Percentiles rank a stretch among this genome's conserved stretches.
phyloP scores from a whole-genome alignment of 1,140 invertebrate species.

The Teleopsis dalmanni region DNA sequence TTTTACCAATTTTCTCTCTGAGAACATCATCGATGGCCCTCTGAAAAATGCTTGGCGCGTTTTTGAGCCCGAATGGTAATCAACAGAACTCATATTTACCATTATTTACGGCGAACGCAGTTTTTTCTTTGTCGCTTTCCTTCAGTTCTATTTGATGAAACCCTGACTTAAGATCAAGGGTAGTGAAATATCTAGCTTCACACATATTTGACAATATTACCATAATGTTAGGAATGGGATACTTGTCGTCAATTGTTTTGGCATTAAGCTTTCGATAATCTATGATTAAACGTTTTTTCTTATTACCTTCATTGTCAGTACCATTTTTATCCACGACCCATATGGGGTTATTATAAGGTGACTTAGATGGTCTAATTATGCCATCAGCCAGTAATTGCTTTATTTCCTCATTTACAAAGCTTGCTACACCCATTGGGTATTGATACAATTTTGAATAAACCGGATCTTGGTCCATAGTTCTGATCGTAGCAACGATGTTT shows the following conservation, averaged over 20 bases:
- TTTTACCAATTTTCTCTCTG: too few species aligned
- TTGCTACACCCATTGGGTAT: constrained; percentile 14
- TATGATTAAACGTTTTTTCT: constrained; percentile 31
- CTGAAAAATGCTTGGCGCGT: constrained; percentile 9
- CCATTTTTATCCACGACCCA: constrained; percentile 17
- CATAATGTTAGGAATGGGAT: constrained; percentile 48
- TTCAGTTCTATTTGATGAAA: constrained; percentile 47
- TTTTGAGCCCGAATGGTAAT: too few species aligned
- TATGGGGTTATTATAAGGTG: constrained; percentile 20
- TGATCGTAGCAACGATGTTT: constrained; percentile 12
- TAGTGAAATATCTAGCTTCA: constrained; percentile 13
- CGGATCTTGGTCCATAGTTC: constrained; percentile 14
- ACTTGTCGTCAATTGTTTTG: constrained; percentile 34
- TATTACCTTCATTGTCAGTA: constrained; percentile 15
- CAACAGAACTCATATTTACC: constrained; percentile 20
- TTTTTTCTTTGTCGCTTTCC: constrained; percentile 35
- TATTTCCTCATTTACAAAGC: constrained; percentile 18
- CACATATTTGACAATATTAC: constrained; percentile 15
- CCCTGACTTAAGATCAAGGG: constrained; percentile 42
- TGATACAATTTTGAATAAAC: constrained; percentile 19
- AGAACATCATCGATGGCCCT: constrained; percentile 10
- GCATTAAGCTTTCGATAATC: constrained; percentile 39
- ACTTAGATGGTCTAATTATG: constrained; percentile 14
- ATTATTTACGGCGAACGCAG: constrained; percentile 37
- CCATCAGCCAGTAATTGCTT: constrained; percentile 15